Evolutionary conservation across 2,797 vertebrate genomes (phyloP), one percentile per base, ranked within the genome.

Genomic region (Eurystomus glaucurus): DNA sequence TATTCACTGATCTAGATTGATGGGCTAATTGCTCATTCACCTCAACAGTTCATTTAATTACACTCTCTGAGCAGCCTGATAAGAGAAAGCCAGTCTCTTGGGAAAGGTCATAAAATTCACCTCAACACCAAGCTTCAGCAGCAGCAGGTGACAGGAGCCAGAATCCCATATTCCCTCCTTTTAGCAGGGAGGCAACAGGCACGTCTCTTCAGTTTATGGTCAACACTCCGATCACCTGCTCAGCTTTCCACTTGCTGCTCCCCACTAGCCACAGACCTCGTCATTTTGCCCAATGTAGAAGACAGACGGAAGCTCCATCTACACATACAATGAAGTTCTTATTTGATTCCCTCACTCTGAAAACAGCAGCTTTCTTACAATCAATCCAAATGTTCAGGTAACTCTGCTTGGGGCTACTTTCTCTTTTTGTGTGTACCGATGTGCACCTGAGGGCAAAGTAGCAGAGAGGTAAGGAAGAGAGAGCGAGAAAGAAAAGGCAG

Each of bases 21-120:
- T 80, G 71, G 48, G 81, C 78, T 97, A 97, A 98, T 97, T 97
- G 96, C 94, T 96, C 85, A 81, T 96, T 97, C 90, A 86, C 82
- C 81, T 97, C 75, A 95, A 87, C 37, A 91, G 79, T 93, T 97
- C 86, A 87, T 91, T 97, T 97, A 96, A 97, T 97, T 97, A 97
- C 95, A 91, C 65, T 91, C 89, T 74, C 50, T 45, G 37, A 97
- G 87, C 79, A 88, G 90, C 89, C 86, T 94, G 95, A 97, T 97
- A 98, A 97, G 94, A 77, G 62, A 94, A 97, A 92, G 58, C 48
- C 96, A 66, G 90, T 52, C 95, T 51, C 78, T 64, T 75, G 77
- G 94, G 96, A 96, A 77, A 86, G 61, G 61, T 75, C 71, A 68
- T 41, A 95, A 97, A 97, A 97, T 58, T 72, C 88, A 96, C 79